Conservation (phyloP, 2,797 vertebrate genomes). For the Peromyscus aztecus region DNA sequence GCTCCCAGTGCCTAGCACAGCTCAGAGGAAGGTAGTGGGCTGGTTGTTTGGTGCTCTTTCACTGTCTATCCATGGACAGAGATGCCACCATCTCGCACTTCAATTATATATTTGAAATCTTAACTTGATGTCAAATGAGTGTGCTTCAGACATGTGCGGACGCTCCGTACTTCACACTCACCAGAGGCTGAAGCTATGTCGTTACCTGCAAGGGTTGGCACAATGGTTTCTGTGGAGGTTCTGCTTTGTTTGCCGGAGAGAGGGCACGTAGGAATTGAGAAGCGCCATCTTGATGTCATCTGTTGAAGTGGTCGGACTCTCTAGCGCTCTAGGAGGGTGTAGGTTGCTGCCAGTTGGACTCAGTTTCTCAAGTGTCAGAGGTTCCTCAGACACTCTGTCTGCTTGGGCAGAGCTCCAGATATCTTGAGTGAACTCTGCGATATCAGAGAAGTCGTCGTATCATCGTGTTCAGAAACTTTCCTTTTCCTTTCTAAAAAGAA, state of each 20-base stretch:
- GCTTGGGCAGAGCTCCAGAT: background rate
- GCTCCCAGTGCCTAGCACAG: background rate
- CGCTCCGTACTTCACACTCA: background rate
- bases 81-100: background rate
- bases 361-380: background rate
- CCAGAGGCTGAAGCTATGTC: background rate
- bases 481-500: slow-evolving; percentile 42
- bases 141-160: background rate
- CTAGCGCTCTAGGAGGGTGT: background rate
- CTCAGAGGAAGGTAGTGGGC: background rate
- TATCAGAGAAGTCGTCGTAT: background rate
- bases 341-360: slow-evolving; percentile 20
- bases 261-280: background rate
- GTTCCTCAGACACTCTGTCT: slow-evolving; percentile 12
- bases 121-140: background rate
- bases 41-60: too few relatives aligned
- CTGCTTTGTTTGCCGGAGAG: slow-evolving; percentile 23
- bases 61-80: background rate
- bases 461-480: background rate
- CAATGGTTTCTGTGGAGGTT: slow-evolving; percentile 34
- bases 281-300: slow-evolving; percentile 4
- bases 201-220: background rate
- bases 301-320: background rate
- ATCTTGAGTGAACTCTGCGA: background rate
- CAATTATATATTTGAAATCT: background rate